These are phyloP conservation scores for Erethizon dorsatum DNA, from an alignment of 2,797 vertebrate genomes.

Conservation along the genomic window DNA sequence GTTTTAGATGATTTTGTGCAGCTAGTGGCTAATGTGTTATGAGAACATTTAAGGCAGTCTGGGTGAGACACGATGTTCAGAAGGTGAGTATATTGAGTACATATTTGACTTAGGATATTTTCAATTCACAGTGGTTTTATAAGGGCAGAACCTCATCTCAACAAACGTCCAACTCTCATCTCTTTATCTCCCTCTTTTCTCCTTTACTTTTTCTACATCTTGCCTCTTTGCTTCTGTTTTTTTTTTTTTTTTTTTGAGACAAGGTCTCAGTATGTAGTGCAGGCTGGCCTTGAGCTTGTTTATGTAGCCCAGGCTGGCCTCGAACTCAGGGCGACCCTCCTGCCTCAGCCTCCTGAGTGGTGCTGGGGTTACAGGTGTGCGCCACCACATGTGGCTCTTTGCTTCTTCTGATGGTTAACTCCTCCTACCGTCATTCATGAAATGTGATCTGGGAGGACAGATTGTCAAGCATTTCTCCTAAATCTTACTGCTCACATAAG, in stretches of 20 bases:
- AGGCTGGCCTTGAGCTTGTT: background rate
- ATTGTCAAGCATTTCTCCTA: background rate
- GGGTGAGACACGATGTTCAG: background rate
- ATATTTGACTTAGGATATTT: background rate
- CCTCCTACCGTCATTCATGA: too few species aligned
- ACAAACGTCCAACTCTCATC: background rate
- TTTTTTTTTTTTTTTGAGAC: background rate
- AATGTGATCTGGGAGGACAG: background rate
- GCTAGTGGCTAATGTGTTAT: background rate
- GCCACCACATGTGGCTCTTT: background rate
- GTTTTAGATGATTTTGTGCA: background rate
- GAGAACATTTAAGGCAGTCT: background rate
- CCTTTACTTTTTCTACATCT: background rate
- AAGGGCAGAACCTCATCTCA: background rate
- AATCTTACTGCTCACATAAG: background rate
- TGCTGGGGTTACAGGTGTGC: too few species aligned
- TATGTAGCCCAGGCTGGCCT: background rate
- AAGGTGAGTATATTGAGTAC: background rate
- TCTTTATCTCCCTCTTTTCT: background rate
- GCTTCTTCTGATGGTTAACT: background rate
- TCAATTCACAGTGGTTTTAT: background rate
- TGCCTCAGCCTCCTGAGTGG: too few species aligned
- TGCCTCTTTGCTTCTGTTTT: background rate
- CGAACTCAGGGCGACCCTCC: too few species aligned
- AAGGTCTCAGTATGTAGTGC: background rate